These are phyloP conservation scores for Erinaceus europaeus DNA, from an alignment of 2,113 vertebrate genomes.

Conservation along the genomic window DNA sequence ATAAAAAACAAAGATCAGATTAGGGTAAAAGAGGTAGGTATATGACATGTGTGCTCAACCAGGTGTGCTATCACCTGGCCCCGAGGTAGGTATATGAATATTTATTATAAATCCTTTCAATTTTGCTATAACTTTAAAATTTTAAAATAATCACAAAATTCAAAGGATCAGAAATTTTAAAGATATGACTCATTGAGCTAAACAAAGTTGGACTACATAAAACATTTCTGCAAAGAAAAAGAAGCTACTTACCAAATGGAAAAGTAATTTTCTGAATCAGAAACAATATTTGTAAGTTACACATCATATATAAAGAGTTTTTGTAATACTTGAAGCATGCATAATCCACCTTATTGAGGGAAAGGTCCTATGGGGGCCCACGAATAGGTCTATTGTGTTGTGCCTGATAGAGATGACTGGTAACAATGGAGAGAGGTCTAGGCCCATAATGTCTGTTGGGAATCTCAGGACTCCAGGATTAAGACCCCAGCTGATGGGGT, in stretches of 20 bases:
- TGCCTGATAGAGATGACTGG: no score
- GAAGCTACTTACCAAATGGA: background rate
- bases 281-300: background rate
- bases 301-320: background rate
- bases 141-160: background rate
- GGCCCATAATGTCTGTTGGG: no score
- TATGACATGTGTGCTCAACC: no score
- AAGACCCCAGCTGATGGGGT: no score
- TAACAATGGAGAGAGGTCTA: no score
- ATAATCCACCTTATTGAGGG: background rate
- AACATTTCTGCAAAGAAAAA: background rate
- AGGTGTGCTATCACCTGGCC: no score
- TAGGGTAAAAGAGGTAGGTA: background rate
- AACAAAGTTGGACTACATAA: background rate
- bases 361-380: no score
- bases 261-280: background rate
- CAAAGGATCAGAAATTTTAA: background rate
- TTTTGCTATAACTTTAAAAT: background rate
- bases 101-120: background rate
- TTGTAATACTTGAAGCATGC: background rate
- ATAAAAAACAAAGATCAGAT: background rate
- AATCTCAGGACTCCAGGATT: no score
- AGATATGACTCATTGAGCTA: background rate
- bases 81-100: background rate
- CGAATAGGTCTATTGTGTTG: no score